Percentiles rank a stretch among this genome's conserved stretches.
These are phyloP conservation scores for Proteles cristata DNA, from an alignment of 2,113 vertebrate genomes.

Conservation along the genomic window DNA sequence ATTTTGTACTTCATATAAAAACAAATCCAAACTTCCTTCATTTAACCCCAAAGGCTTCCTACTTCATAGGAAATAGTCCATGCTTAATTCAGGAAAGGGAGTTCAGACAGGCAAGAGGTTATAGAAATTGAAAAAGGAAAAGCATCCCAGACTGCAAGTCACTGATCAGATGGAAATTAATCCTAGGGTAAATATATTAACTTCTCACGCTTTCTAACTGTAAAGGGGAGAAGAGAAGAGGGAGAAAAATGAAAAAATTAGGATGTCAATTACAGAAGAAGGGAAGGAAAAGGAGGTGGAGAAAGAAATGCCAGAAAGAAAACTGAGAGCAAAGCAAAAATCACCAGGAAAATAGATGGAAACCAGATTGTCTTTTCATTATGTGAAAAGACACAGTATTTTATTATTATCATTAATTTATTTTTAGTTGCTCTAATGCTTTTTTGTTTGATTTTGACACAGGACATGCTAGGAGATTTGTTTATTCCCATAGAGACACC, in stretches of 20 bases:
- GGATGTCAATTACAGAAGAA: neutral
- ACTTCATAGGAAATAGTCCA: neutral
- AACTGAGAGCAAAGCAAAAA: slow-evolving; percentile 20
- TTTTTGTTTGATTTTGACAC: slow-evolving; percentile 68
- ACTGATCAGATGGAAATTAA: slow-evolving; percentile 15
- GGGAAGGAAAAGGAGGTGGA: neutral
- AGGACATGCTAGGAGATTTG: slow-evolving; percentile 99
- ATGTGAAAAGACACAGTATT: neutral
- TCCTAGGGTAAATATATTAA: neutral
- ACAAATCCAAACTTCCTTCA: neutral
- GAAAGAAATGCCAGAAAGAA: neutral
- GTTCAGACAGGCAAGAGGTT: neutral
- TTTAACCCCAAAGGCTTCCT: neutral
- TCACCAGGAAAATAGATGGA: neutral
- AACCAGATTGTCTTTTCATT: neutral
- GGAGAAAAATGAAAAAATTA: neutral
- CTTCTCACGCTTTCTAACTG: neutral
- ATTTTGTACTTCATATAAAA: slow-evolving; percentile 33
- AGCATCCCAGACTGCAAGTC: neutral
- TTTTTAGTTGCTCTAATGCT: neutral
- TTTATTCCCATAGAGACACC: slow-evolving; percentile 97
- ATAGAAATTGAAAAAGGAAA: neutral
- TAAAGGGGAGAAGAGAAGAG: neutral
- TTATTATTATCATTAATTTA: neutral
- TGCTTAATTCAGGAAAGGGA: neutral